Percentiles rank a stretch among this genome's conserved stretches.
Conservation (phyloP, 1,140 invertebrate genomes). For the Aphaenogaster ashmeadi region DNA sequence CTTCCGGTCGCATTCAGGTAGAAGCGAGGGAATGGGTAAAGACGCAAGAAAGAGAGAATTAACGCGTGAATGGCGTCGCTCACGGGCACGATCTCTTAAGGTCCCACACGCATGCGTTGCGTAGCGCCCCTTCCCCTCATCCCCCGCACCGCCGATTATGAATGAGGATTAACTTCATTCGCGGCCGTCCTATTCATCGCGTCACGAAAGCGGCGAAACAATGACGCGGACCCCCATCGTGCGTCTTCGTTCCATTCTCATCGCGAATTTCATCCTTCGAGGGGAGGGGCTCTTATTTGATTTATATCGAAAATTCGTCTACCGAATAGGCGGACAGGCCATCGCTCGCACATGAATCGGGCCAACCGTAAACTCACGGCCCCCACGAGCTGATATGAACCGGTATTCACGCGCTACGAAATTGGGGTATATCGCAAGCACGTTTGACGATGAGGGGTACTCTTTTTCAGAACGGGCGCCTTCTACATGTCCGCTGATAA, state of each 20-base stretch:
- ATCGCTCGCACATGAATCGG: constrained; percentile 33
- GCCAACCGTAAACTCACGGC: constrained; percentile 44
- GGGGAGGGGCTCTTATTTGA: constrained; percentile 38
- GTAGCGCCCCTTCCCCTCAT: constrained; percentile 13
- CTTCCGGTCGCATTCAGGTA: constrained; percentile 82
- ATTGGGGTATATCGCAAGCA: constrained; percentile 56
- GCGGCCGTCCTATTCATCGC: constrained; percentile 66
- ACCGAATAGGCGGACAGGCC: constrained; percentile 30
- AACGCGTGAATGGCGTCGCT: constrained; percentile 76
- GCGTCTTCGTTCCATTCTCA: constrained; percentile 60
- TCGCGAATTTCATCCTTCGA: constrained; percentile 27
- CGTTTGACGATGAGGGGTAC: too few relatives aligned
- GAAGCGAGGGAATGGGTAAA: not conserved
- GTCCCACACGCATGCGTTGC: constrained; percentile 57
- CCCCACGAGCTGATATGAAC: constrained; percentile 17
- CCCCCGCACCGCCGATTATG: constrained; percentile 77
- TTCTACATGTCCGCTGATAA: too few relatives aligned
- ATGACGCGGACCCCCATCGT: constrained; percentile 38
- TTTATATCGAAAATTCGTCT: constrained; percentile 63
- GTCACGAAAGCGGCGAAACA: constrained; percentile 64
- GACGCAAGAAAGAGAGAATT: constrained; percentile 82
- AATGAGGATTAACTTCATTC: constrained; percentile 83
- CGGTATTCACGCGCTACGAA: constrained; percentile 46
- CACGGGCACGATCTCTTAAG: constrained; percentile 64
- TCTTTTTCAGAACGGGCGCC: too few relatives aligned